Evolutionary conservation across 2,888 invertebrate species (phyloP).

Genomic region (Eutolmus rufibarbis): DNA sequence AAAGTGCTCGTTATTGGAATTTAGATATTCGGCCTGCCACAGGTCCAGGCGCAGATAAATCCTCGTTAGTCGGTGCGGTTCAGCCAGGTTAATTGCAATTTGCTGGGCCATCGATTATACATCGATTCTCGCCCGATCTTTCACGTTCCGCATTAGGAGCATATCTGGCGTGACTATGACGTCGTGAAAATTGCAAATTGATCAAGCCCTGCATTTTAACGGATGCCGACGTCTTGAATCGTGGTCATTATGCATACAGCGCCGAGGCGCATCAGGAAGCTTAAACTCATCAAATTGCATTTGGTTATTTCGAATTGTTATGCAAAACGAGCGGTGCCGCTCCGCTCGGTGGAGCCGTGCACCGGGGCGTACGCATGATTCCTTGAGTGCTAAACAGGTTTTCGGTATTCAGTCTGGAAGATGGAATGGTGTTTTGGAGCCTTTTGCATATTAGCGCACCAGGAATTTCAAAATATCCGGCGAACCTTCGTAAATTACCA

Average conservation of each 20-base stretch:
- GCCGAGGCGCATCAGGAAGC: not conserved
- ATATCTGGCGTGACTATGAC: not conserved
- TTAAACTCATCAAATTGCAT: conserved; percentile 10
- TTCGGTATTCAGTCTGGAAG: not conserved
- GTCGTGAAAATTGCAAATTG: conserved; percentile 14
- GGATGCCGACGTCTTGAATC: conserved; percentile 15
- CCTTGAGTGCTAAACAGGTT: not conserved
- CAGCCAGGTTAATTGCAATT: conserved; percentile 20
- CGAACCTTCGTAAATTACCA: not conserved
- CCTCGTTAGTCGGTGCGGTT: not conserved
- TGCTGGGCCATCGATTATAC: conserved; percentile 2
- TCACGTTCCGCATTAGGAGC: not conserved
- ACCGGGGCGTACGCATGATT: not conserved
- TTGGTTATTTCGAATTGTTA: conserved; percentile 20
- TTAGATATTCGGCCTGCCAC: not conserved
- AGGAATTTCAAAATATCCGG: not conserved
- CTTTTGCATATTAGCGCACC: not conserved
- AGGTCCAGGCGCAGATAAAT: not conserved
- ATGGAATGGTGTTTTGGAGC: not conserved
- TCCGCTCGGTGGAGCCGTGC: not conserved
- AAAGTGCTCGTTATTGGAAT: conserved; percentile 20
- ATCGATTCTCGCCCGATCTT: not conserved
- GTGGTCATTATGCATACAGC: conserved; percentile 3
- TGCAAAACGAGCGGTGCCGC: not conserved
- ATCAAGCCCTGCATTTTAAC: not conserved